phyloP scores from a whole-genome alignment of 2,888 invertebrate genomes.

The Macrosoma leucophasiata region DNA sequence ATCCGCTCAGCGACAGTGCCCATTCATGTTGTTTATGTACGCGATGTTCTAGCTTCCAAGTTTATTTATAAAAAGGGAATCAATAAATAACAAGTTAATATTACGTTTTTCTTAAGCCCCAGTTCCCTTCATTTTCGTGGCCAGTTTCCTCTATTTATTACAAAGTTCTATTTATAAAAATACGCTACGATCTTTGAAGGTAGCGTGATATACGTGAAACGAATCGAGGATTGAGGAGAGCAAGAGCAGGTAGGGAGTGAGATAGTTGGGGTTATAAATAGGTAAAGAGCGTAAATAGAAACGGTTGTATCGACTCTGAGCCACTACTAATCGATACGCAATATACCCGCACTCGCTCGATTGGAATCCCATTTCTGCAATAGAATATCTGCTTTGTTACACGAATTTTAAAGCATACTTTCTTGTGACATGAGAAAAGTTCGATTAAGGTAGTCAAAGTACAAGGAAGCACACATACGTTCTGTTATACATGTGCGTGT shows the following conservation, averaged over 20 bases:
- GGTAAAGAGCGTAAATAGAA: constrained; percentile 73
- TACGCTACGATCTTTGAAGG: constrained; percentile 9
- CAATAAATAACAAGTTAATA: too few species aligned
- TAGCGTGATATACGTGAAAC: constrained; percentile 14
- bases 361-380: too few species aligned
- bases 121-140: constrained; percentile 5
- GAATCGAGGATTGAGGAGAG: constrained; percentile 31
- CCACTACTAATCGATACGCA: constrained; percentile 67
- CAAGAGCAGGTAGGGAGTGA: constrained; percentile 58
- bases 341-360: constrained; percentile 31
- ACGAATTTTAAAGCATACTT: too few species aligned
- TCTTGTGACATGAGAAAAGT: too few species aligned
- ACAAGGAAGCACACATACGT: constrained; percentile 42
- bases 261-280: constrained; percentile 69
- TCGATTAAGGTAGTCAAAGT: constrained; percentile 32
- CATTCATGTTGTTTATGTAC: too few species aligned
- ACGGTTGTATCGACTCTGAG: constrained; percentile 65
- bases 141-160: constrained; percentile 3
- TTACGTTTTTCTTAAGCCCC: constrained; percentile 5
- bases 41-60: too few species aligned
- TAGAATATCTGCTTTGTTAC: too few species aligned
- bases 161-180: constrained; percentile 20
- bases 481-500: constrained; percentile 36
- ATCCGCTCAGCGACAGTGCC: too few species aligned
- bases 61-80: too few species aligned